Evolutionary conservation across 2,888 invertebrate species (phyloP).

Genomic region (Lasioglossum vierecki): DNA sequence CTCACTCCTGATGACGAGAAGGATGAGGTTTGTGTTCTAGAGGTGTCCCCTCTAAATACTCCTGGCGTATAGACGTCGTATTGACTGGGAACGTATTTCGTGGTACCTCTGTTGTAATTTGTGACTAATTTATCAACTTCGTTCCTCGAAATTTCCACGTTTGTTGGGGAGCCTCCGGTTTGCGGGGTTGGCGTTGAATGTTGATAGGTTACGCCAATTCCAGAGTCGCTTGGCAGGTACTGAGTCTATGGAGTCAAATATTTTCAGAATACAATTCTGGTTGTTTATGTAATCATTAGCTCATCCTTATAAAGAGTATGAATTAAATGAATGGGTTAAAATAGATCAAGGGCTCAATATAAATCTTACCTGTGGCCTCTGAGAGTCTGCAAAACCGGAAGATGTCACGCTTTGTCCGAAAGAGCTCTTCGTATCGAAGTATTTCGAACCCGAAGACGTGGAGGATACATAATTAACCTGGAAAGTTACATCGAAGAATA

Average conservation of each 20-base stretch:
- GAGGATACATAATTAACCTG: conserved; percentile 41
- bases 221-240: conserved; percentile 66
- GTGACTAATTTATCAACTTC: conserved; percentile 68
- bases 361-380: conserved; percentile 45
- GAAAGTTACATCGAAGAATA: not conserved
- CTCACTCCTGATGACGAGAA: conserved; percentile 4
- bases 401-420: conserved; percentile 41
- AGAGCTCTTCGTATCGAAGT: conserved; percentile 30
- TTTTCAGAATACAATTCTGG: not conserved
- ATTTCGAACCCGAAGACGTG: conserved; percentile 20
- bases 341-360: not conserved
- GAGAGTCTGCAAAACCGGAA: conserved; percentile 11
- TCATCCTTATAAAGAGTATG: too few relatives aligned
- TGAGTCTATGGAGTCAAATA: conserved; percentile 43
- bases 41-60: conserved; percentile 29
- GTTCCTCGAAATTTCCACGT: conserved; percentile 59
- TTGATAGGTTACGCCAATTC: conserved; percentile 63
- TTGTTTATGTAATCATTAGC: not conserved
- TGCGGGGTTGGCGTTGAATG: conserved; percentile 53
- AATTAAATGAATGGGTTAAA: not conserved
- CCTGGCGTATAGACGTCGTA: conserved; percentile 64
- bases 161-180: conserved; percentile 64
- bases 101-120: conserved; percentile 75
- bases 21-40: conserved; percentile 40
- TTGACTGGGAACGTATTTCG: conserved; percentile 71